Base-by-base conservation (phyloP, 2,888 invertebrate genomes). In the Frankliniella intonsa region DNA sequence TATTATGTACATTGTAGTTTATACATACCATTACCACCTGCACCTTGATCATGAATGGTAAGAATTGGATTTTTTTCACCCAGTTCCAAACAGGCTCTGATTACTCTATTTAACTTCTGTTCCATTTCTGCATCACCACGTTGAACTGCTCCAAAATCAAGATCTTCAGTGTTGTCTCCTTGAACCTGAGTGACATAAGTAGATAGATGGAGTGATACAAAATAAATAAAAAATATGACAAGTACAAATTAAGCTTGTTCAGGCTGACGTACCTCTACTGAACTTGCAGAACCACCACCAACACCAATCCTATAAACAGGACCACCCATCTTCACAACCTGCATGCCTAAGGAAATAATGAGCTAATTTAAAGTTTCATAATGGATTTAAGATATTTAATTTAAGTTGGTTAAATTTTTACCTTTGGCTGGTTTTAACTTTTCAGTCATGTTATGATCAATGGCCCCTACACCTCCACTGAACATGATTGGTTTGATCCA, bases 401-500 rank as follows among this genome's bases (percentile, higher is more conserved):
- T 19, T 80, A 51, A 22, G 76, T 19, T 17, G 25, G 27, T 12
- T 27, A 22, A 25, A 83, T 55, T 84, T 62, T 17, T 85, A 93
- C 94, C 95, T 89, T 92, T 91, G 86, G 92, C 89, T 0, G 97
- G 94, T 81, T 90, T 88, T 79, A 92, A 88, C 89, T 98, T 98
- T 81, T 92, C 89, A 0, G 94, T 92, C 93, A 96, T 95, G 50
- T 89, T 88, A 3, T 93, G 92, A 84, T 97, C 95, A 92, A 99
- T 94, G 82, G 93, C 93, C 3, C 99, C 99, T 84, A 99, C 92
- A 50, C 99, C 98, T 80, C 95, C 99, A 86, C 97, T 98, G 87
- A 99, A 99, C 98, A 99, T 98, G 83, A 99, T 98, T 0, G 99
- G 99, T 87, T 99, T 99, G 17, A 99, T 94, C 90, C 95, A 99